phyloP scores from a whole-genome alignment of 2,113 vertebrate genomes.

The Furnarius figulus region DNA sequence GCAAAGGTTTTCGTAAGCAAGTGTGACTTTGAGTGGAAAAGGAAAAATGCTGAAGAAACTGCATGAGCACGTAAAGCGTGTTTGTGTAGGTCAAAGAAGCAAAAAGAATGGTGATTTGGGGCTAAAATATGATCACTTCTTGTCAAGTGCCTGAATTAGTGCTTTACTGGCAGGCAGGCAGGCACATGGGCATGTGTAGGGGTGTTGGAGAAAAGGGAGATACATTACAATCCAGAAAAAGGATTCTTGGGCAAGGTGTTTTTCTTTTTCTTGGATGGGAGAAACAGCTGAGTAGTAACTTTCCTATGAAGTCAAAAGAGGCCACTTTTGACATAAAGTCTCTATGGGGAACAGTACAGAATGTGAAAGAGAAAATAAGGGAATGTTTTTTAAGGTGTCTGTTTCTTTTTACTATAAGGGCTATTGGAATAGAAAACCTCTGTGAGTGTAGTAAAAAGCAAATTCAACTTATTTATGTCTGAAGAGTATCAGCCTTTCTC shows the following conservation, averaged over 20 bases:
- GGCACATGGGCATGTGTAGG: not conserved
- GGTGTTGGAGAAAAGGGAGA: not conserved
- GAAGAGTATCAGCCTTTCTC: not conserved
- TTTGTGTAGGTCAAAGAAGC: not conserved
- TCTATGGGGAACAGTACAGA: not conserved
- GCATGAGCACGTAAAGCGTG: not conserved
- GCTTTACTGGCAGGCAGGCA: not conserved
- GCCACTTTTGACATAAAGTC: not conserved
- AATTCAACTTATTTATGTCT: not conserved
- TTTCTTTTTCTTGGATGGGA: constrained; percentile 30
- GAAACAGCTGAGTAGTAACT: constrained; percentile 16
- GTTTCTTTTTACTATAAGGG: not conserved
- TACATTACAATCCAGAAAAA: not conserved
- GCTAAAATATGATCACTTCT: not conserved
- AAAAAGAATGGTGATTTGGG: not conserved
- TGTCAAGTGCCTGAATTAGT: not conserved
- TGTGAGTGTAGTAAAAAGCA: not conserved
- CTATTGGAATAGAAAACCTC: not conserved
- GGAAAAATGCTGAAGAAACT: not conserved
- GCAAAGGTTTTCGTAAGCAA: not conserved
- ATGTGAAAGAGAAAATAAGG: not conserved
- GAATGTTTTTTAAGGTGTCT: not conserved
- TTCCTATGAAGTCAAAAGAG: not conserved
- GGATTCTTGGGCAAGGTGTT: constrained; percentile 16
- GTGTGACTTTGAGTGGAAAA: not conserved